A percentile compares a stretch with the other conserved stretches of the same genome.
phyloP scores from a whole-genome alignment of 2,888 invertebrate species.

The Bombyx huttoni region DNA sequence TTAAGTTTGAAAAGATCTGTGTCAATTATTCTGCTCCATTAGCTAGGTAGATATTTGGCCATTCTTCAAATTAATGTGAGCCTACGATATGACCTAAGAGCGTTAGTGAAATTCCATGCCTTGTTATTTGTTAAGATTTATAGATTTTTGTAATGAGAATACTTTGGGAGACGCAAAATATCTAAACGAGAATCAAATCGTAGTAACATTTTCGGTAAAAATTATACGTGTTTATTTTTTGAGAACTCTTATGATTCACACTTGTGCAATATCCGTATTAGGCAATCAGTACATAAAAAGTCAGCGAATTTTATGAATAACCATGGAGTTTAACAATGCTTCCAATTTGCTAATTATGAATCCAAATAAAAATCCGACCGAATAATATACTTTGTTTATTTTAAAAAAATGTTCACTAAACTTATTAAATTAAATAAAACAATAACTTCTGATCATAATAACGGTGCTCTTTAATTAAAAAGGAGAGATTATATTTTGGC shows the following conservation, averaged over 20 bases:
- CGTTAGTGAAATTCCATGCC: constrained; percentile 12
- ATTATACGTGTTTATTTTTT: background rate
- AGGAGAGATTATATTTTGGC: too few species aligned
- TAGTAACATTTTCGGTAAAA: background rate
- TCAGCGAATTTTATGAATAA: background rate
- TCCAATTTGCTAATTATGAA: background rate
- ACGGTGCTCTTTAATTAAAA: too few species aligned
- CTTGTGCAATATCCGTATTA: background rate
- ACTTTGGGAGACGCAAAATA: background rate
- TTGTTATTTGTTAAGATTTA: background rate
- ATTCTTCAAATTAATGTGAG: constrained; percentile 55
- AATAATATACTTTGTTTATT: background rate
- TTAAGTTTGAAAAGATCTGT: constrained; percentile 49
- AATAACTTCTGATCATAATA: too few species aligned
- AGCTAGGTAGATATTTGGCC: constrained; percentile 67
- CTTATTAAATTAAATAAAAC: too few species aligned
- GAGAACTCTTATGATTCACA: background rate
- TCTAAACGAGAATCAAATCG: background rate
- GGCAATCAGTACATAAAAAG: background rate
- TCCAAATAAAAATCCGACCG: background rate
- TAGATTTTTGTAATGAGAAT: background rate
- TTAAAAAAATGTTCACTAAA: too few species aligned
- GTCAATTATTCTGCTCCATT: constrained; percentile 63
- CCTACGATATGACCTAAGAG: constrained; percentile 56
- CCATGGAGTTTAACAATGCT: background rate